A percentile compares a stretch with the other conserved stretches of the same genome.
These are phyloP conservation scores for Drosophila siamana DNA, from an alignment of 2,888 invertebrate species.

Conservation along the genomic window DNA sequence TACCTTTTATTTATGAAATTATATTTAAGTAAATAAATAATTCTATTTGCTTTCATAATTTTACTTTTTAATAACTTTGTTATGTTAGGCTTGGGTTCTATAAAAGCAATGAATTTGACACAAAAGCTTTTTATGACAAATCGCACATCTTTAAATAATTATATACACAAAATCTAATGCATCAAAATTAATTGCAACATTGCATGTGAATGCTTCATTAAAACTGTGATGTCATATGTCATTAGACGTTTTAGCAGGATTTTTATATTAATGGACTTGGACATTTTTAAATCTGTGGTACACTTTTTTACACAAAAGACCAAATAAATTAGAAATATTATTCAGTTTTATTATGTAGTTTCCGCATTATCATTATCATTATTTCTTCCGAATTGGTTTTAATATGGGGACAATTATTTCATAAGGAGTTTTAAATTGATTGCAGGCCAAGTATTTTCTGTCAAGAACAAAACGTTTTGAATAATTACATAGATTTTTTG, in stretches of 20 bases:
- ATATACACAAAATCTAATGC: not conserved
- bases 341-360: no score
- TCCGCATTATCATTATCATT: no score
- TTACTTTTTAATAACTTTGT: not conserved
- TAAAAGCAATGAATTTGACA: constrained; percentile 24
- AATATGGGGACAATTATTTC: not conserved
- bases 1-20: constrained; percentile 30
- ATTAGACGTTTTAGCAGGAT: no score
- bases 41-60: constrained; percentile 7
- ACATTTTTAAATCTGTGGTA: not conserved
- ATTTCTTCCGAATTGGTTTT: no score
- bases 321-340: no score
- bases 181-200: not conserved
- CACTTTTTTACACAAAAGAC: no score
- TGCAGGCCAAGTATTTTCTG: constrained; percentile 11
- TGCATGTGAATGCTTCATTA: not conserved
- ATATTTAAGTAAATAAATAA: constrained; percentile 9
- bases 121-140: not conserved
- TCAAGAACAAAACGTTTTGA: not conserved
- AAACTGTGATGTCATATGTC: not conserved
- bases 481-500: constrained; percentile 1
- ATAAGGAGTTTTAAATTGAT: not conserved
- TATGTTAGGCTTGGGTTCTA: not conserved
- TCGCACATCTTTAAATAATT: not conserved
- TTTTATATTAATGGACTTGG: no score